Evolutionary conservation across 64 coral and sea anemone genomes (phyloP), one percentile per base, ranked within the genome.

Genomic region (Porites australiensis): DNA sequence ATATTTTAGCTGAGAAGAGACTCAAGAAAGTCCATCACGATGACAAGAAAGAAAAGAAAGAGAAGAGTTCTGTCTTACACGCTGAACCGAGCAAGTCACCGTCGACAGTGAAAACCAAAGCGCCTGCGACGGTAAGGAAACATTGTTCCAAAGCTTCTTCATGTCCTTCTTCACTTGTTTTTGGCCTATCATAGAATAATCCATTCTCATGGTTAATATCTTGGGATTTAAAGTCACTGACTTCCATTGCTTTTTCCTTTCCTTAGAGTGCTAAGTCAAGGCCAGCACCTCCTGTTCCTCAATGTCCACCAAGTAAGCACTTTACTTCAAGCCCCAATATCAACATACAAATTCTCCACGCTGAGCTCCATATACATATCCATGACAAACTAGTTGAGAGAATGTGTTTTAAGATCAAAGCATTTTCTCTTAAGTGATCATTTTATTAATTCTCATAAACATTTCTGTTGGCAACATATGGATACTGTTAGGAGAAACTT

Each of bases 21-120:
- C 81, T 99, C 78, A 90, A 83, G 82, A 96, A 96, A 88, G 94
- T 93, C 0, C 81, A 84, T n/a, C 81, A 50, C n/a, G 81, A 84
- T 69, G 63, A 68, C 46, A 84, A 84, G 81, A 84, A 47, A n/a
- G 81, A 70, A 43, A 88, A 91, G 19, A 94, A 98, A 86, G 88
- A 86, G 3, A 73, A 73, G 46, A 68, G 57, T 18, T 14, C 46
- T 6, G 37, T 49, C 16, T 37, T 90, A 58, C 14, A 61, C 50
- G 8, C 70, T 18, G 89, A 82, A 49, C 44, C 59, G 69, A 48
- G 81, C 62, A 84, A 69, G 1, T 37, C 27, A 55, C 55, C 8
- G 21, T 77, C 80, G 3, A 0, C 83, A 51, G 52, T 13, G 23
- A 75, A 72, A 72, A 72, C 60, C 65, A 79, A 89, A 64, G 19